These are phyloP conservation scores for Blastobasis adustella DNA, from an alignment of 2,888 invertebrate genomes.

Conservation along the genomic window DNA sequence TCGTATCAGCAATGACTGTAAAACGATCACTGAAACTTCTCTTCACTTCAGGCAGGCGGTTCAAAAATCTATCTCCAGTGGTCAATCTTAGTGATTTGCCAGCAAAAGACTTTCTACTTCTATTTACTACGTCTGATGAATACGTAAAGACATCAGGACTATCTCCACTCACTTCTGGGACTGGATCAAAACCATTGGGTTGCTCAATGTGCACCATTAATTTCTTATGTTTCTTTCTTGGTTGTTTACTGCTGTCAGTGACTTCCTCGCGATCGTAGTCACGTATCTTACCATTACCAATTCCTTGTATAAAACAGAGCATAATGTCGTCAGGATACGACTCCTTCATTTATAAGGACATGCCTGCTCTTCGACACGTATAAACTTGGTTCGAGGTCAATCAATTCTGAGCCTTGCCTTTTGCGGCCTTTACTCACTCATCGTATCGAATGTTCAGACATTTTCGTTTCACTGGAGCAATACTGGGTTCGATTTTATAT, in stretches of 20 bases:
- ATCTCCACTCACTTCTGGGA: conserved; percentile 12
- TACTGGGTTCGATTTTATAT: too few relatives aligned
- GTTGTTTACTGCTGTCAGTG: conserved; percentile 33
- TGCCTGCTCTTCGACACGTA: conserved; percentile 23
- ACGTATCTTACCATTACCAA: conserved; percentile 61
- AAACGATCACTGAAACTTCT: conserved; percentile 67
- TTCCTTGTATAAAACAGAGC: conserved; percentile 82
- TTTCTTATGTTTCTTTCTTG: conserved; percentile 28
- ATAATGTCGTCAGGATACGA: conserved; percentile 74
- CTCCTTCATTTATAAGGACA: conserved; percentile 70
- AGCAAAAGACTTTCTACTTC: conserved; percentile 32
- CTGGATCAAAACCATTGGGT: conserved; percentile 19
- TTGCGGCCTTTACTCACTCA: not conserved
- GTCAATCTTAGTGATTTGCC: conserved; percentile 52
- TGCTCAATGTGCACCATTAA: conserved; percentile 12
- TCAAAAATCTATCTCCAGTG: conserved; percentile 34
- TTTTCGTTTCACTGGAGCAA: conserved; percentile 13
- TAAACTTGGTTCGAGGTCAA: conserved; percentile 25
- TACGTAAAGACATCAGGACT: too few relatives aligned
- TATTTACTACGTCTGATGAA: conserved; percentile 25
- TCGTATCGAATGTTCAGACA: conserved; percentile 15
- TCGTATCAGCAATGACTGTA: conserved; percentile 53
- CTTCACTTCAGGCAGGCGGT: conserved; percentile 51
- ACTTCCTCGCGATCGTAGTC: conserved; percentile 43
- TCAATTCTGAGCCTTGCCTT: conserved; percentile 12